Evolutionary conservation across 1,140 invertebrate species (phyloP).

Genomic region (Drosophila melanogaster): Release_6_plus_ISO1_MT NT_033777.3:20945001-20945500

Average conservation of each 20-base stretch:
- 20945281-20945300: slow-evolving; percentile 3
- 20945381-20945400: slow-evolving; percentile 23
- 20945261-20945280: background rate
- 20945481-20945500: slow-evolving; percentile 58
- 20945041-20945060: no score
- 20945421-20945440: slow-evolving; percentile 26
- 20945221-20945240: slow-evolving; percentile 35
- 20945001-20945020: no score
- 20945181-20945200: slow-evolving; percentile 73
- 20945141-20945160: slow-evolving; percentile 25
- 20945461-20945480: slow-evolving; percentile 30
- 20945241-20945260: slow-evolving; percentile 21
- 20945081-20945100: no score
- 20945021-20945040: no score
- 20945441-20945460: slow-evolving; percentile 8
- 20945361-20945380: slow-evolving; percentile 18
- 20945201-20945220: slow-evolving; percentile 56
- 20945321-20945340: slow-evolving; percentile 12
- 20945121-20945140: no score
- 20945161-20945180: slow-evolving; percentile 82
- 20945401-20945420: slow-evolving; percentile 26
- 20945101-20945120: no score
- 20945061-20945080: no score
- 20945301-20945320: slow-evolving; percentile 24
- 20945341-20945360: slow-evolving; percentile 14